These are phyloP conservation scores for Todiramphus saurophagus DNA, from an alignment of 2,113 vertebrate genomes.

Conservation along the genomic window DNA sequence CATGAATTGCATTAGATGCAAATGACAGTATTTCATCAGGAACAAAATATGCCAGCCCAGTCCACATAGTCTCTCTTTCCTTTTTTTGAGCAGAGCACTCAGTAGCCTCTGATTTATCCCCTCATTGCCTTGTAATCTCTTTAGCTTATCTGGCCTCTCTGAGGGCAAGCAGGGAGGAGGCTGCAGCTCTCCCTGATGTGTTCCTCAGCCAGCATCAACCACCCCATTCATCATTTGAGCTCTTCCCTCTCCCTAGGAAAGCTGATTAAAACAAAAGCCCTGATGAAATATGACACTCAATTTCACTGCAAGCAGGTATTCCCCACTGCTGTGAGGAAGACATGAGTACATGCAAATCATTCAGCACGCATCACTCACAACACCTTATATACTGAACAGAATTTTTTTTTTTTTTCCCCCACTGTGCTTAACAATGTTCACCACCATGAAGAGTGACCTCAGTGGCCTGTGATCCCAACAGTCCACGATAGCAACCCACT, in stretches of 20 bases:
- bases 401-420: not conserved
- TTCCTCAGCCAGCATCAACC: not conserved
- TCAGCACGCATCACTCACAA: constrained; percentile 16
- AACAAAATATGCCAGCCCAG: not conserved
- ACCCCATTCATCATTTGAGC: not conserved
- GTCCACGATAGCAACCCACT: not conserved
- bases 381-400: not conserved
- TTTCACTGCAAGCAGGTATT: not conserved
- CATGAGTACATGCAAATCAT: not conserved
- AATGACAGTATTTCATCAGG: not conserved
- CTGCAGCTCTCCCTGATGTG: not conserved
- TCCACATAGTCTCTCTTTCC: not conserved
- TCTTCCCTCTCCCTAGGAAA: not conserved
- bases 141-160: not conserved
- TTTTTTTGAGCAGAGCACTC: not conserved
- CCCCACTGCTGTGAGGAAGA: not conserved
- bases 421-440: not conserved
- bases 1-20: not conserved
- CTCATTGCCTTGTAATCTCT: not conserved
- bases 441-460: not conserved
- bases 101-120: not conserved
- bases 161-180: not conserved
- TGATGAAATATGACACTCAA: constrained; percentile 41
- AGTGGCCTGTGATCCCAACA: not conserved
- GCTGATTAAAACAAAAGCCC: constrained; percentile 19